Evolutionary conservation across 1,140 invertebrate species (phyloP), one percentile per base, ranked within the genome.

Genomic region (Microplitis mediator): DNA sequence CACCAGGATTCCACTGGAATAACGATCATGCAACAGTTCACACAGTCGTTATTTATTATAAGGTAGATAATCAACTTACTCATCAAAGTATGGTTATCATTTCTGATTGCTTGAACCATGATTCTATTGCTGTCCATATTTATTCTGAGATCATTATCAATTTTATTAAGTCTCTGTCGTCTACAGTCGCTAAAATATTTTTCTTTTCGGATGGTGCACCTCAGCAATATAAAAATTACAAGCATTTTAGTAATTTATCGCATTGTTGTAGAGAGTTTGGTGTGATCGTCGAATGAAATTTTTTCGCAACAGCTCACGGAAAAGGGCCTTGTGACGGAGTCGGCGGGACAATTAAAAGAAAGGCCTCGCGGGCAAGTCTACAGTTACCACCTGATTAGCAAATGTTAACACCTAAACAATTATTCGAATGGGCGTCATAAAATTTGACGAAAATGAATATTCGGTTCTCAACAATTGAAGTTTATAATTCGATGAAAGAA

Each of bases 261-360:
- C 16, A 45, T 60, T 81, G 81, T 68, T 52, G 78, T 69, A 35
- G 71, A 66, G 80, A 86, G 71, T 86, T 83, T 76, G 65, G 50
- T n/a, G 56, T 82, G 1, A 66, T 80, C 16, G 80, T 81, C 16
- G 77, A 84, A 69, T 83, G 81, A 77, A 52, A 77, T 69, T 83
- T 84, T 70, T 84, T 77, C 66, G 81, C 79, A n/a, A 82, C 81
- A 31, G 32, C 76, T 23, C 83, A 83, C 74, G 82, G 83, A n/a
- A 81, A 81, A 76, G 73, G 71, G 31, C 71, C 73, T 34, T 77
- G 76, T 72, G 74, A 77, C 65, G 78, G 73, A 23, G 35, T 77
- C n/a, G 73, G 70, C 5, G 71, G 68, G 11, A 74, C 71, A 64
- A 35, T 76, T 3, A 72, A 76, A 69, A 45, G 75, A 56, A 6